Conservation (phyloP, 2,797 vertebrate species). For the Cynopterus sphinx region DNA sequence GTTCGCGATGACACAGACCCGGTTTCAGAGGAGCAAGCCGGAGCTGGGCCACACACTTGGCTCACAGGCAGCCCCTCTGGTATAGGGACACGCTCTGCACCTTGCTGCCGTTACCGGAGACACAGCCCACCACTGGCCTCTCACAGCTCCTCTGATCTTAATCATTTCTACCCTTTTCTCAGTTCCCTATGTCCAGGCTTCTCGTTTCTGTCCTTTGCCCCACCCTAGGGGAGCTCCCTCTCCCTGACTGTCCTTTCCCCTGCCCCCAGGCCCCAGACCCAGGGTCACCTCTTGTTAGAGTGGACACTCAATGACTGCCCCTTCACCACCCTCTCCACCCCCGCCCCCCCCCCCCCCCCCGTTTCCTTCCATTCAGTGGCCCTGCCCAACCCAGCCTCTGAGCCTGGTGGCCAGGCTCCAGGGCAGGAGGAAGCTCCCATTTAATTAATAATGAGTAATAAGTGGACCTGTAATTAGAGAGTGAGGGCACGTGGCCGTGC, state of each 20-base stretch:
- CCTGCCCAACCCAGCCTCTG: neutral
- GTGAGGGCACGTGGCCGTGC: neutral
- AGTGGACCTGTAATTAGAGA: conserved; percentile 26
- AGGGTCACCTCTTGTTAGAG: neutral
- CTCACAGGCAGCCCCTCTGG: neutral
- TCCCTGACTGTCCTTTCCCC: neutral
- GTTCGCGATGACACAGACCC: conserved; percentile 26
- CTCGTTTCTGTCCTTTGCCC: neutral
- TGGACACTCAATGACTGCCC: neutral
- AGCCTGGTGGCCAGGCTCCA: neutral
- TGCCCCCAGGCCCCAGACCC: neutral
- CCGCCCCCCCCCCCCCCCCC: no score
- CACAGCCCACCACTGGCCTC: neutral
- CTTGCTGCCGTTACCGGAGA: neutral
- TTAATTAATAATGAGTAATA: conserved; percentile 45
- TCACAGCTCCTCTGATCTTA: neutral
- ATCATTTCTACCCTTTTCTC: neutral
- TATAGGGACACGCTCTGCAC: neutral
- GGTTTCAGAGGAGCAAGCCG: neutral
- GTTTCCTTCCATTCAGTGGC: neutral
- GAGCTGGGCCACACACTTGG: accelerated
- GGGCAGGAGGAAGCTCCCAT: conserved; percentile 20
- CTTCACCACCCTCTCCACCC: neutral
- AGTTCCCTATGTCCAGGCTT: neutral
- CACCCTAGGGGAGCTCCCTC: neutral